These are phyloP conservation scores for Pristionchus fissidentatus DNA, from an alignment of 2,888 invertebrate species.

Conservation along the genomic window DNA sequence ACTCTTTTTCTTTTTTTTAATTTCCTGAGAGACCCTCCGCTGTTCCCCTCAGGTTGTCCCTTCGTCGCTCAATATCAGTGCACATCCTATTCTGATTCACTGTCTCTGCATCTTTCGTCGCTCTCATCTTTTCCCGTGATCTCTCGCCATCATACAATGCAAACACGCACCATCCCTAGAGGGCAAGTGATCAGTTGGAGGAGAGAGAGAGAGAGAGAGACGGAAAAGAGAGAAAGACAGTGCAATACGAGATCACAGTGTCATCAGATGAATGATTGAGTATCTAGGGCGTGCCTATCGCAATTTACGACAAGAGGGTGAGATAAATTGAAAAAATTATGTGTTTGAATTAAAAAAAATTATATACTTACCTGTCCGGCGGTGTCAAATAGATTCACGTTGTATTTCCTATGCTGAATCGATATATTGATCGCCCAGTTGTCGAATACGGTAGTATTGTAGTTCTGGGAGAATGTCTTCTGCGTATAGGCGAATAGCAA, in stretches of 20 bases:
- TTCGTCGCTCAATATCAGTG: constrained; percentile 8
- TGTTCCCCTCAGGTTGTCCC: not conserved
- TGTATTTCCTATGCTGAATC: constrained; percentile 65
- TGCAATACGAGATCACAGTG: not conserved
- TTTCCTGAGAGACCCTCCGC: not conserved
- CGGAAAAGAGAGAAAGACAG: constrained; percentile 12
- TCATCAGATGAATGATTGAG: not conserved
- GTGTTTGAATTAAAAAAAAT: no score
- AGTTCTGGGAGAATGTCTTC: constrained; percentile 65
- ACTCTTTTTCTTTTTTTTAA: not conserved
- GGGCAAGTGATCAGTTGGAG: constrained; percentile 10
- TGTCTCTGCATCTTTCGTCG: not conserved
- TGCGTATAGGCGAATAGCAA: constrained; percentile 69
- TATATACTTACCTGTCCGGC: constrained; percentile 65
- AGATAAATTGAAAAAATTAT: no score
- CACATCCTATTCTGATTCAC: constrained; percentile 32
- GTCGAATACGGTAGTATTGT: constrained; percentile 70
- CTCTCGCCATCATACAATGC: not conserved
- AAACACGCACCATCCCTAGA: constrained; percentile 17
- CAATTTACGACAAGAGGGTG: no score
- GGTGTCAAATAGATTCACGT: constrained; percentile 69
- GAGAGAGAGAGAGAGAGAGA: not conserved
- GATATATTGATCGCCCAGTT: constrained; percentile 68
- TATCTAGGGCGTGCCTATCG: not conserved
- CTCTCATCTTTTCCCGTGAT: not conserved